Conservation (phyloP, 2,113 vertebrate species). For the Phyllostomus discolor region DNA sequence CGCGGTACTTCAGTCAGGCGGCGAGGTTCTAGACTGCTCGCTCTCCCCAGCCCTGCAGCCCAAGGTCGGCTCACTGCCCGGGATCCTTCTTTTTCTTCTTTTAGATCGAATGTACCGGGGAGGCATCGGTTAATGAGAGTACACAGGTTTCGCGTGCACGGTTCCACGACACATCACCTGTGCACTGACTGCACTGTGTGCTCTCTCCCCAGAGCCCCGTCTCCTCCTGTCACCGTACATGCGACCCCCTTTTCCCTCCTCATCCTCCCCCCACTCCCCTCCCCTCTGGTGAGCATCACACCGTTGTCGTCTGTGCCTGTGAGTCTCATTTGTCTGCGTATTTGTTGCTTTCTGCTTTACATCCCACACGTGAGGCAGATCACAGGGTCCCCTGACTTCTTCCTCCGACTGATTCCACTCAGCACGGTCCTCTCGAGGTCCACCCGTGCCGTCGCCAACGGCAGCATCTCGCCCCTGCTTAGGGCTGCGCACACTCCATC, state of each 20-base stretch:
- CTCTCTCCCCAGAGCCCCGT: not conserved
- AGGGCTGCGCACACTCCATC: fast-evolving
- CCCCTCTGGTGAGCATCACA: not conserved
- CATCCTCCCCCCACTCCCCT: not conserved
- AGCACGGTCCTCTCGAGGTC: not conserved
- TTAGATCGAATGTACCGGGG: not conserved
- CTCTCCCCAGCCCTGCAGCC: not conserved
- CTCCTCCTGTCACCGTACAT: not conserved
- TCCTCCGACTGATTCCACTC: not conserved
- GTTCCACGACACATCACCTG: not conserved
- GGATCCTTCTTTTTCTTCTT: not conserved
- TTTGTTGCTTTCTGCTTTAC: not conserved
- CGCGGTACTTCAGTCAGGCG: not conserved
- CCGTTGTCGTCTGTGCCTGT: not conserved
- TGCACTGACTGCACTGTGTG: not conserved
- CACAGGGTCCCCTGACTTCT: not conserved
- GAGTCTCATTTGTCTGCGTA: not conserved
- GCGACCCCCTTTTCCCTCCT: not conserved
- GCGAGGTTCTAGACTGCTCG: fast-evolving
- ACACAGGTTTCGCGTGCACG: not conserved
- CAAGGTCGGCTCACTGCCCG: not conserved
- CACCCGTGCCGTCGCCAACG: not conserved
- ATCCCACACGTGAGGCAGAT: not conserved
- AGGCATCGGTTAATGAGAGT: not conserved
- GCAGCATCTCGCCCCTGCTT: not conserved